Base-by-base conservation (phyloP, 64 coral and sea anemone species). In the Actinia tenebrosa region DNA sequence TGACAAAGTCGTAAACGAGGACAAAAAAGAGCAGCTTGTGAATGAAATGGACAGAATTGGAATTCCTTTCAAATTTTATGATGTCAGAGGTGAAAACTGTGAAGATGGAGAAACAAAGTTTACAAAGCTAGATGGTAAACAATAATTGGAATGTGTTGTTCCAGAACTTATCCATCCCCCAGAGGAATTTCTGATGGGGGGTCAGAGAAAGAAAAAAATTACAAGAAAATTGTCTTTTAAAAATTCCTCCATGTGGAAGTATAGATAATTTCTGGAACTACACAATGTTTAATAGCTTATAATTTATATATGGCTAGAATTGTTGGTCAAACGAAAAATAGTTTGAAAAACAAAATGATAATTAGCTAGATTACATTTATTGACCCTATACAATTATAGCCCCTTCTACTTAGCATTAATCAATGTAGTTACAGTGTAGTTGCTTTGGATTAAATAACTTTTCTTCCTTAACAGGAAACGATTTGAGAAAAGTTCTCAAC, bases 21-120 rank as follows among this genome's bases (percentile, higher is more conserved):
- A 77, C 71, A 77, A 43, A 77, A 77, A 77, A 77, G 37, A 77
- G 10, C 37, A 27, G 71, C 37, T 77, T 8, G 37, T 77, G n/a
- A 43, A 77, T 8, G 71, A 77, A 77, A 77, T 77, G 71, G 71
- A 77, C n/a, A 77, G 13, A 14, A 77, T 77, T 27, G 71, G 71
- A 11, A 43, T 77, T 25, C 71, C 71, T 27, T 77, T 77, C 71
- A 77, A 10, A 13, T 77, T 77, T 14, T 77, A 27, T 14, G 71
- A 77, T 77, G 71, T 77, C 10, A 60, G 58, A 60, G 58, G 16
- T 60, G 71, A 3, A 77, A 7, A 25, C 5, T 11, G 37, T 23
- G 71, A 22, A 22, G 71, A 43, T 43, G 37, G 71, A 27, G 37
- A 25, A 27, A 79, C 77, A 42, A 79, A 79, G 11, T 79, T 79